Conservation (phyloP, 2,113 vertebrate species). For the Halcyon senegalensis region DNA sequence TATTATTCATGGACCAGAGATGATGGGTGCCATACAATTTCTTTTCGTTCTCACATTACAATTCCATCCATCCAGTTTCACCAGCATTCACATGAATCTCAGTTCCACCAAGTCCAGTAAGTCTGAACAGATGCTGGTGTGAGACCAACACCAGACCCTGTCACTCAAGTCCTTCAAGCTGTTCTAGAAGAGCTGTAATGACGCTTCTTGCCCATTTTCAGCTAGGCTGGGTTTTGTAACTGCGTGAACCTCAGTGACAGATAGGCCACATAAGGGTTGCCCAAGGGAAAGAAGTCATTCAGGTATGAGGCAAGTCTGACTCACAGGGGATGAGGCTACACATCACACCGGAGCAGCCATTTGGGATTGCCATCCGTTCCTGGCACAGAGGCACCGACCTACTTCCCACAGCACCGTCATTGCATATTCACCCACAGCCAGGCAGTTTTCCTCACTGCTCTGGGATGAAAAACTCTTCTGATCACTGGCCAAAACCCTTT, state of each 20-base stretch:
- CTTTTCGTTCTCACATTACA: conserved; percentile 1
- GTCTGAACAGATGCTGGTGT: background rate
- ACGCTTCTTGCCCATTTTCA: background rate
- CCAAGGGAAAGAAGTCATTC: background rate
- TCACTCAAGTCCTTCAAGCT: background rate
- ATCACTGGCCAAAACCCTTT: background rate
- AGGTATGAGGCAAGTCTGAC: background rate
- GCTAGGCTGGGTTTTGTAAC: background rate
- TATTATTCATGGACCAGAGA: background rate
- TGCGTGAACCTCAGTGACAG: background rate
- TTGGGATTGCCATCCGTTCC: background rate
- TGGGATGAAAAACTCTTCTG: background rate
- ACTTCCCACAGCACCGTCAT: background rate
- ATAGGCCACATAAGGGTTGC: background rate
- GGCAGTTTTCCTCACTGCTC: background rate
- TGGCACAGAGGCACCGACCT: background rate
- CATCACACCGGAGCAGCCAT: background rate
- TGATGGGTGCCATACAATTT: background rate
- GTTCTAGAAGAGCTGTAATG: background rate
- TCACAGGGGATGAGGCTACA: background rate
- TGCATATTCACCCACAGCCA: background rate
- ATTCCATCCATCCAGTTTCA: background rate
- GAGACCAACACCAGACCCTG: background rate
- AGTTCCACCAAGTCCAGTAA: background rate
- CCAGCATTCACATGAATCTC: background rate